These are phyloP conservation scores for Dicyrtomina minuta DNA, from an alignment of 2,888 invertebrate genomes.

Conservation along the genomic window DNA sequence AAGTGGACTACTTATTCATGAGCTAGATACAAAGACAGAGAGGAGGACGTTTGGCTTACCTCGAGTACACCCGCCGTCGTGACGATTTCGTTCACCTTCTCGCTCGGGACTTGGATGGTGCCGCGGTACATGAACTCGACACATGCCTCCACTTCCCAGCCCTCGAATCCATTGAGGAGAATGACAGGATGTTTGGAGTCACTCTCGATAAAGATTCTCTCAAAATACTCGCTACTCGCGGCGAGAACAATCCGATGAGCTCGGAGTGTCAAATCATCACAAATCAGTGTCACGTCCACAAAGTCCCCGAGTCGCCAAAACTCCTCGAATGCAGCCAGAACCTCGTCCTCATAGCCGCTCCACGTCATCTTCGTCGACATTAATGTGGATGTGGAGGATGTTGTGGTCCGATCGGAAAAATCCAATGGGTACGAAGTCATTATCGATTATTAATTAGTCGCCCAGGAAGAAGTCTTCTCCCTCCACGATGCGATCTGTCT, in stretches of 20 bases:
- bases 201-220: constrained; percentile 83
- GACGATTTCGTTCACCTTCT: constrained; percentile 78
- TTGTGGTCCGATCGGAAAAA: constrained; percentile 32
- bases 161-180: constrained; percentile 84
- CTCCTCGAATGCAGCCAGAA: constrained; percentile 84
- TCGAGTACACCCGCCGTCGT: constrained; percentile 85
- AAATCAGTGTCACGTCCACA: constrained; percentile 87
- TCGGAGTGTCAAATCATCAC: constrained; percentile 68
- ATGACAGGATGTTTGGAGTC: constrained; percentile 93
- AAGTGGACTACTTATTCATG: no score
- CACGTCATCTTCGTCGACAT: constrained; percentile 61
- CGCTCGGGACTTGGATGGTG: constrained; percentile 83
- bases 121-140: constrained; percentile 94
- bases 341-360: constrained; percentile 90
- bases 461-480: constrained; percentile 1
- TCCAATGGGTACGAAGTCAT: constrained; percentile 42
- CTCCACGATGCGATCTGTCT: background rate
- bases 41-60: constrained; percentile 56
- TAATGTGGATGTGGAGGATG: constrained; percentile 11
- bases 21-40: no score
- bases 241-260: constrained; percentile 90
- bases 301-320: constrained; percentile 81
- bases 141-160: constrained; percentile 84
- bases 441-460: constrained; percentile 52
- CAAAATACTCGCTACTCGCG: constrained; percentile 80